A percentile compares a stretch with the other conserved stretches of the same genome.
Evolutionary conservation across 2,113 vertebrate genomes (phyloP).

Genomic region (Strix aluco): DNA sequence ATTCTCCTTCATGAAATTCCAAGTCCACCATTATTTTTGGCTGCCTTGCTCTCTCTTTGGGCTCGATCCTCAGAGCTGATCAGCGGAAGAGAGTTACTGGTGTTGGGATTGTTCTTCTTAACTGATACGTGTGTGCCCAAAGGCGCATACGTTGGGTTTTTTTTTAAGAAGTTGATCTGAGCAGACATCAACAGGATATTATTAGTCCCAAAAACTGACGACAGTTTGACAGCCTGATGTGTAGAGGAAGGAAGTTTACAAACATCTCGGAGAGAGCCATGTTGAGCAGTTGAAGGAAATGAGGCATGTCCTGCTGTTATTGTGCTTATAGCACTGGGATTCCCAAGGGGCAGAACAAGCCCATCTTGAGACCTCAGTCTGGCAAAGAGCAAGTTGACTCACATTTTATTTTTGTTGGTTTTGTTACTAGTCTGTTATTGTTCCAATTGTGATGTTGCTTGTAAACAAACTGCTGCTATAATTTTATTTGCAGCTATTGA

Average conservation of each 20-base stretch:
- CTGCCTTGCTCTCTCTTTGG: too few species aligned
- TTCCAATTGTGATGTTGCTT: constrained; percentile 53
- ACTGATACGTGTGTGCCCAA: not conserved
- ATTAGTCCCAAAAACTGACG: constrained; percentile 71
- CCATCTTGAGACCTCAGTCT: constrained; percentile 70
- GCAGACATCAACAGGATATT: constrained; percentile 78
- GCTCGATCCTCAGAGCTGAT: not conserved
- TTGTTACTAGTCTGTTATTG: constrained; percentile 68
- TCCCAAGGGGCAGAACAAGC: constrained; percentile 64
- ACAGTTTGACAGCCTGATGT: constrained; percentile 68
- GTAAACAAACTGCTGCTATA: constrained; percentile 60
- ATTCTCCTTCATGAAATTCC: fast-evolving
- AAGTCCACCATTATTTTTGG: fast-evolving
- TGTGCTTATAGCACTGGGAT: constrained; percentile 67
- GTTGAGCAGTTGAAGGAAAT: constrained; percentile 75
- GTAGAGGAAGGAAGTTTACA: constrained; percentile 79
- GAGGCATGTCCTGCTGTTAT: constrained; percentile 81
- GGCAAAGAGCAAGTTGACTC: constrained; percentile 69
- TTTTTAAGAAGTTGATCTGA: not conserved
- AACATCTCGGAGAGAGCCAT: constrained; percentile 66
- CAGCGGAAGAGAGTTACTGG: not conserved
- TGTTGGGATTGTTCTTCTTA: not conserved
- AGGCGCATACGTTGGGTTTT: not conserved
- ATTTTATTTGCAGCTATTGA: constrained; percentile 25
- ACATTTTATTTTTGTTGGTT: constrained; percentile 63